Conservation (phyloP, 2,113 vertebrate species). For the Phainopepla nitens region DNA sequence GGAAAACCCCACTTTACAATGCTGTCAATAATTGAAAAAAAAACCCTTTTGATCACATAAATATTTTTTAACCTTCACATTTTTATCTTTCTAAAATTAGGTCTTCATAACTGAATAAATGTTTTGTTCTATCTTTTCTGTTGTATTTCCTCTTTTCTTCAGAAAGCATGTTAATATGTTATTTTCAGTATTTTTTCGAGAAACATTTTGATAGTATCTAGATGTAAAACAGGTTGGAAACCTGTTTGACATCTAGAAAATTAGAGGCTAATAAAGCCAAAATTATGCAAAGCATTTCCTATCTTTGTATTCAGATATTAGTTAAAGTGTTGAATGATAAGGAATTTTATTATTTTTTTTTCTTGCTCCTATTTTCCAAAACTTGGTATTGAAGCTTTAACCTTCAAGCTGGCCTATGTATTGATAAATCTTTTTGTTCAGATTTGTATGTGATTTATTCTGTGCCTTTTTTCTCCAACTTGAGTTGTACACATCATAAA, state of each 20-base stretch:
- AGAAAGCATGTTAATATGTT: background rate
- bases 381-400: background rate
- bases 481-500: background rate
- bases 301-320: background rate
- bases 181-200: background rate
- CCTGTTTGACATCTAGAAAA: background rate
- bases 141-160: background rate
- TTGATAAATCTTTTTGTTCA: background rate
- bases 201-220: background rate
- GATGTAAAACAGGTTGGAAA: background rate
- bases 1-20: background rate
- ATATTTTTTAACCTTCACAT: background rate
- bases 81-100: background rate
- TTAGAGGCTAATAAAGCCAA: background rate
- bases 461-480: background rate
- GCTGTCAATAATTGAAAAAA: background rate
- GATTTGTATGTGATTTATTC: background rate
- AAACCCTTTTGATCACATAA: background rate
- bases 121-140: background rate
- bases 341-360: background rate
- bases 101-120: background rate
- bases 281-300: background rate
- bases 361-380: background rate
- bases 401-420: background rate
- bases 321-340: background rate